Evolutionary conservation across 2,797 vertebrate species (phyloP), one percentile per base, ranked within the genome.

Genomic region (Sebastes taczanowskii): DNA sequence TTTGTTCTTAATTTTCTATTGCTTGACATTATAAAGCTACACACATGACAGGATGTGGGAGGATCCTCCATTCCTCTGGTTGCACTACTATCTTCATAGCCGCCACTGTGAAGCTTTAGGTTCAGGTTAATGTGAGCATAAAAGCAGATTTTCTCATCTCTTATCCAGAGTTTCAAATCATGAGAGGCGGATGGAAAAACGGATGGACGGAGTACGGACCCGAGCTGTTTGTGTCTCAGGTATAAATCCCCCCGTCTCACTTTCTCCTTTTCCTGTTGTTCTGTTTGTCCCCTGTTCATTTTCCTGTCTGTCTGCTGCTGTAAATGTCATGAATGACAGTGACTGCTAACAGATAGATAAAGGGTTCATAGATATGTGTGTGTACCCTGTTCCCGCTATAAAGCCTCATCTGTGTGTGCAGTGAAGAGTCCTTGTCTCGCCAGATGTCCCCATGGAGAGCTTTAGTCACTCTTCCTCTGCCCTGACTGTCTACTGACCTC

Each of bases 191-290:
- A 93, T 95, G 86, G 95, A 99, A 83, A 95, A 94, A 65, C 87
- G 94, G 29, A 95, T 95, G 93, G 94, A 95, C 0, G 98, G 98
- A 59, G 92, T 98, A 60, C 95, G 97, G 84, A 95, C 97, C 42
- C 96, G 97, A 81, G 95, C 97, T 0, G 97, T 99, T 86, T 99
- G 98, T 18, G 95, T 99, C 87, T 99, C 98, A 97, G 98, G 98
- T 99, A 97, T 90, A 34, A 85, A 64, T 13, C 32, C 81, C 86
- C 86, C 85, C 2, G 7, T 74, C 55, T 74, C 10, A 4, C 4
- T 70, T 53, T 34, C 64, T 83, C 27, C 32, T 14, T 14, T 88
- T 88, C 80, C 81, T 89, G n/a, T 53, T 32, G 5, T 5, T 83
- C 46, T 68, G 20, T 63, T 29, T 77, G 63, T 34, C 29, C 27